Base-by-base conservation (phyloP, 2,113 vertebrate genomes). In the Pelecanoides urinatrix region DNA sequence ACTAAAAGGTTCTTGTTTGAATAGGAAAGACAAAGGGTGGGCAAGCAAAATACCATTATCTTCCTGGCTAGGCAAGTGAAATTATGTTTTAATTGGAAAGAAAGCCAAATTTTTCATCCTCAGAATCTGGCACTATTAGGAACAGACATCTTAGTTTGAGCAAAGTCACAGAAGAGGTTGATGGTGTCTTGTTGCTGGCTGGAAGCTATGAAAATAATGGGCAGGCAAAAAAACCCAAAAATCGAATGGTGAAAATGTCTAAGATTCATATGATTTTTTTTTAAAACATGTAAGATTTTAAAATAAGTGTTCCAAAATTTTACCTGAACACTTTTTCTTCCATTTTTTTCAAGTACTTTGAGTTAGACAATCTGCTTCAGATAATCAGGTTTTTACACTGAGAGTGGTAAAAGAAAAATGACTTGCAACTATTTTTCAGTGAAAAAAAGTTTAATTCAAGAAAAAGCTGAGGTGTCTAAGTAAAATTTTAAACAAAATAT, bases 251-350 rank as follows among this genome's bases (percentile, higher is more conserved):
- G 45, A 53, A 93, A 80, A 78, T 12, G 26, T 10, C 32, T 34
- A 36, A 52, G 19, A 84, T 40, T 40, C 3, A 5, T 7, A 3
- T 0, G 5, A 5, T 2, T 38, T n/a, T 18, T 47, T 38, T 27
- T 0, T 2, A 55, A 74, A 67, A 74, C 18, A 36, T 42, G 62
- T 16, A n/a, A 26, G 15, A 44, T 53, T 67, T 83, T 42, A 34
- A 71, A 83, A 44, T 3, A 16, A 49, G 4, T 9, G 17, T 59
- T 88, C 26, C 18, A 30, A 65, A 82, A 58, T 49, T 45, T 3
- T 10, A 71, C 10, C 7, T 5, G 26, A 61, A 3, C 42, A n/a
- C 26, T 74, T 86, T 56, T 66, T 45, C 27, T 50, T 38, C 32
- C 11, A 0, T 68, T 49, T 44, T 11, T 21, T 16, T 26, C 23